phyloP scores from a whole-genome alignment of 2,888 invertebrate species.

The Cactoblastis cactorum region DNA sequence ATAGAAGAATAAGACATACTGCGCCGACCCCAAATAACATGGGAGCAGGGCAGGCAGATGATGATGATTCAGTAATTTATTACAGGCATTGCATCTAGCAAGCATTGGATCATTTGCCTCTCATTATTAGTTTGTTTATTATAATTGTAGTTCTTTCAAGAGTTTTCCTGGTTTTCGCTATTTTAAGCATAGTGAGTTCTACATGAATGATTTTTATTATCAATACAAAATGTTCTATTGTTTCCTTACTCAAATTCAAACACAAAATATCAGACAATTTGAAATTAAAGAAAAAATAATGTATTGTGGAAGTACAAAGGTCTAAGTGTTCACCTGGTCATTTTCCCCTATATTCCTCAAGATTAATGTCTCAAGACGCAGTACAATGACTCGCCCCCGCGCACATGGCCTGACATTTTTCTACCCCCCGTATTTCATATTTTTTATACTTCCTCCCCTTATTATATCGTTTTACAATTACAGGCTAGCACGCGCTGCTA shows the following conservation, averaged over 20 bases:
- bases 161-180: no score
- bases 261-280: conserved; percentile 19
- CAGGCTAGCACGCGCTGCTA: conserved; percentile 61
- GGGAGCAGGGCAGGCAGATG: no score
- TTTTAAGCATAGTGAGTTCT: no score
- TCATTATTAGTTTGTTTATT: no score
- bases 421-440: conserved; percentile 56
- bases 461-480: conserved; percentile 56
- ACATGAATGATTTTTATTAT: no score
- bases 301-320: conserved; percentile 35
- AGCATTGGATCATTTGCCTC: no score
- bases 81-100: no score
- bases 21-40: no score
- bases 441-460: conserved; percentile 62
- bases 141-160: no score
- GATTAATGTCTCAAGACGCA: conserved; percentile 65
- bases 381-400: conserved; percentile 62
- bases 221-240: conserved; percentile 12
- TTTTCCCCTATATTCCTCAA: conserved; percentile 45
- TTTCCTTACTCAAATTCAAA: background rate
- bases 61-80: no score
- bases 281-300: conserved; percentile 26
- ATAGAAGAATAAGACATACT: no score
- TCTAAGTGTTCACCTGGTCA: conserved; percentile 64
- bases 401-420: conserved; percentile 68